Evolutionary conservation across 2,888 invertebrate species (phyloP), one percentile per base, ranked within the genome.

Genomic region (Drosophila sordidula): DNA sequence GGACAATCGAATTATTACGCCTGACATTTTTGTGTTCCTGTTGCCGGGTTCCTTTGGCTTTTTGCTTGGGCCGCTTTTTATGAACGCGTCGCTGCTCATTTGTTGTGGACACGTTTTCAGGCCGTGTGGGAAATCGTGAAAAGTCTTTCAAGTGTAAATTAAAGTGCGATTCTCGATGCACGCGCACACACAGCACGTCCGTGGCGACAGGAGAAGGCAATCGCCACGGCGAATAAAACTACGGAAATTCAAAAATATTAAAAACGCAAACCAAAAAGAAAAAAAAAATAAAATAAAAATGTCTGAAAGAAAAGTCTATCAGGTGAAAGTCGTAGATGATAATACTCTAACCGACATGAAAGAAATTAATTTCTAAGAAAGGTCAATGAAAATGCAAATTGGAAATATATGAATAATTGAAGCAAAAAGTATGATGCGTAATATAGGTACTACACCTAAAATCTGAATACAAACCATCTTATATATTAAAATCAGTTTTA

Each of bases 1-100:
- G 87, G 80, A 86, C 80, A 86, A 86, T 83, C 87, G 87, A 83
- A 83, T 83, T 86, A 83, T 80, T 72, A 66, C 73, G 74, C 74
- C 75, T 65, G 75, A 47, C 69, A 78, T 78, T 83, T 36, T 36
- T 36, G 16, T 47, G 25, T 18, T 63, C 58, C 25, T 58, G 14
- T 47, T 45, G n/a, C 41, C 8, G 9, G 54, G 32, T 42, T 18
- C 55, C 46, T 36, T 16, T 4, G 8, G 12, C 2, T 26, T 26
- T 25, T 45, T 39, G 14, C 38, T 25, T 14, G 38, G 3, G 50
- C 47, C 34, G 47, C 34, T 49, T 70, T 87, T 84, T 78, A 66
- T 80, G 70, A 66, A 44, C 46, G 34, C 50, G 70, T 61, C 66
- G 73, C 67, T 85, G 87, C 86, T 85, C 85, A 87, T 85, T 87